phyloP scores from a whole-genome alignment of 2,797 vertebrate genomes.

The Xerus rutilus region DNA sequence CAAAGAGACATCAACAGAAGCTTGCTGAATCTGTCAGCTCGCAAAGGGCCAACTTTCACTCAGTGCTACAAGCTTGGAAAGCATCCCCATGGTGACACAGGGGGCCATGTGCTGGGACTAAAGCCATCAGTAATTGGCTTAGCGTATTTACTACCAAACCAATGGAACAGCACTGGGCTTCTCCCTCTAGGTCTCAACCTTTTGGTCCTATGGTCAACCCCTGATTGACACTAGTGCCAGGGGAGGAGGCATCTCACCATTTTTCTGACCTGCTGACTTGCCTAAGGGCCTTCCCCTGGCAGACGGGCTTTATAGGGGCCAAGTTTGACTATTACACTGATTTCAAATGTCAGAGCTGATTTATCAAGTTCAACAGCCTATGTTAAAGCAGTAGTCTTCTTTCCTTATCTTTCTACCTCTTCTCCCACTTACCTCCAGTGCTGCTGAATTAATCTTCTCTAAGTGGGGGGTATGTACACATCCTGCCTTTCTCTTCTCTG shows the following conservation, averaged over 20 bases:
- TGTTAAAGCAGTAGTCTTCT: neutral
- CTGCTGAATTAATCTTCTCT: neutral
- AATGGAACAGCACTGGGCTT: neutral
- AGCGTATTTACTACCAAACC: slow-evolving; percentile 52
- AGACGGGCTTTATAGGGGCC: neutral
- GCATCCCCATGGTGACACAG: rapidly evolving
- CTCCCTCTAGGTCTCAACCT: neutral
- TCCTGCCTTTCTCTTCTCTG: too few relatives aligned
- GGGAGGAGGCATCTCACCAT: neutral
- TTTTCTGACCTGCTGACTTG: slow-evolving; percentile 29
- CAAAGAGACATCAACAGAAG: neutral
- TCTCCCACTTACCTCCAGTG: rapidly evolving
- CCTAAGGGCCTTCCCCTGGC: neutral
- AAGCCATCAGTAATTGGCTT: slow-evolving; percentile 49
- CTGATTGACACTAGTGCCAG: neutral
- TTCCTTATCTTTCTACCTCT: neutral
- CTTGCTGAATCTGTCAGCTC: too few relatives aligned
- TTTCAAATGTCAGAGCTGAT: slow-evolving; percentile 1
- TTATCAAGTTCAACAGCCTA: neutral
- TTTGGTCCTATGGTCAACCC: neutral
- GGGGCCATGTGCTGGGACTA: neutral
- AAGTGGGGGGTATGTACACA: neutral
- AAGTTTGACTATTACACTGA: neutral
- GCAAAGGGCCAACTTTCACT: neutral
- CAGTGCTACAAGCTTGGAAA: neutral